These are phyloP conservation scores for Psilopsiagon aurifrons DNA, from an alignment of 2,113 vertebrate species.

Conservation along the genomic window DNA sequence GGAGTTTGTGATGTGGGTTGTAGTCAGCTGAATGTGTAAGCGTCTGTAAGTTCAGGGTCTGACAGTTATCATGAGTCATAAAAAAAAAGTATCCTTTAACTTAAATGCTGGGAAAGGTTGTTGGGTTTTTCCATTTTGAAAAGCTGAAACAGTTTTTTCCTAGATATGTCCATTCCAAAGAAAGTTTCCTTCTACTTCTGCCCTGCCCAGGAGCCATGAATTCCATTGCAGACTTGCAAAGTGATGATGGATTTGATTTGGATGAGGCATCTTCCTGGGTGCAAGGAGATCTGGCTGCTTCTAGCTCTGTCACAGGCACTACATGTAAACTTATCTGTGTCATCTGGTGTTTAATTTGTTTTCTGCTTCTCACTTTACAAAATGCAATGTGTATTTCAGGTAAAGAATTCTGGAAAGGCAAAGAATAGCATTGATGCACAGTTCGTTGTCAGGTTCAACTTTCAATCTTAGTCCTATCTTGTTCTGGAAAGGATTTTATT, in stretches of 20 bases:
- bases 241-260: neutral
- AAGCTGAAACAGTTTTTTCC: neutral
- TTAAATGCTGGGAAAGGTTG: neutral
- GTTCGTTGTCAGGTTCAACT: neutral
- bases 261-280: neutral
- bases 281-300: neutral
- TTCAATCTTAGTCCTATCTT: neutral
- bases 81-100: neutral
- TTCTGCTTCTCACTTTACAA: neutral
- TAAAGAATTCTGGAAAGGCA: neutral
- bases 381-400: neutral
- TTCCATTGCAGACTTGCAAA: neutral
- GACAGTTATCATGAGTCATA: neutral
- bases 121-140: neutral
- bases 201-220: neutral
- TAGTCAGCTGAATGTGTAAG: neutral
- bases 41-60: neutral
- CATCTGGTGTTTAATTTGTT: neutral
- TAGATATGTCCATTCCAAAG: neutral
- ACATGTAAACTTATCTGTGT: neutral
- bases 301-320: neutral
- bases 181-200: neutral
- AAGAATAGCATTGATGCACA: neutral
- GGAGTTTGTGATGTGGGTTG: rapidly evolving
- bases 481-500: neutral